phyloP scores from a whole-genome alignment of 1,140 invertebrate genomes.

The Bombus pascuorum region DNA sequence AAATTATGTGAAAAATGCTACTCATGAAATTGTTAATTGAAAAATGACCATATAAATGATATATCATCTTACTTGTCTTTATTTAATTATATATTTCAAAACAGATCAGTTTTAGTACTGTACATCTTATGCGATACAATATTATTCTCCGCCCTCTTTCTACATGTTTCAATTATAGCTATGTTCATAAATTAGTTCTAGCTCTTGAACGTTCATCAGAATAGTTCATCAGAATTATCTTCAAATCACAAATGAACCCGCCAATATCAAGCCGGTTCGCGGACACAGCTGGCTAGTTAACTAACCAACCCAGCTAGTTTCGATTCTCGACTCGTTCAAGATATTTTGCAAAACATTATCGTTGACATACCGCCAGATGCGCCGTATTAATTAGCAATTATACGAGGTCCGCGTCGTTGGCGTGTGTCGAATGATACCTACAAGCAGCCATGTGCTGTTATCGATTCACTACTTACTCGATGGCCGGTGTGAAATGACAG shows the following conservation, averaged over 20 bases:
- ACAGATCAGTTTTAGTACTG: no score
- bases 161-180: no score
- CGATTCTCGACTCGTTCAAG: constrained; percentile 29
- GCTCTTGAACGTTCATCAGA: neutral
- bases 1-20: neutral
- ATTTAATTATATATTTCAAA: neutral
- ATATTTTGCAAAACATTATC: constrained; percentile 44
- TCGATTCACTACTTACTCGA: constrained; percentile 43
- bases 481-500: constrained; percentile 48
- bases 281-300: constrained; percentile 5
- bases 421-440: constrained; percentile 46
- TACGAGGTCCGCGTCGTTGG: constrained; percentile 16
- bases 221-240: constrained; percentile 18
- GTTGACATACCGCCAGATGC: constrained; percentile 29
- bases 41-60: no score
- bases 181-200: no score
- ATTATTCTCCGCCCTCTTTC: no score
- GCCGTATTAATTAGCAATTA: constrained; percentile 44
- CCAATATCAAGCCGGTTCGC: constrained; percentile 10
- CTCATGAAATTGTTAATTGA: no score
- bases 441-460: constrained; percentile 25
- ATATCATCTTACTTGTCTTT: neutral
- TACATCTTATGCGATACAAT: no score
- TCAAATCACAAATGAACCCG: constrained; percentile 26
- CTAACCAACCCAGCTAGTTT: neutral